Conservation (phyloP, 2,888 invertebrate genomes). For the Odontomyia ornata region DNA sequence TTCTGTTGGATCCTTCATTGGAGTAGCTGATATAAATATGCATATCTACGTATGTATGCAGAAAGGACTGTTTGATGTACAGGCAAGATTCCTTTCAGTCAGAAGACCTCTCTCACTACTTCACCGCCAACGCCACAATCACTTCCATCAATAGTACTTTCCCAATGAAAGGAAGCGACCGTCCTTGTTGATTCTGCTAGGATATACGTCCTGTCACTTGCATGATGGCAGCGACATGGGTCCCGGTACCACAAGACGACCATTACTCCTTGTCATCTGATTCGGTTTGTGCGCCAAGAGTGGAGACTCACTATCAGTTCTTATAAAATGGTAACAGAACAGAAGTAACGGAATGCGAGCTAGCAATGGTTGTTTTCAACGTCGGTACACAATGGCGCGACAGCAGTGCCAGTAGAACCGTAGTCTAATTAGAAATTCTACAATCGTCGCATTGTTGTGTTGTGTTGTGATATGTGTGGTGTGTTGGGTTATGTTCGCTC, state of each 20-base stretch:
- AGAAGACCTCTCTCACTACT: neutral
- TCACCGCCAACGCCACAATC: neutral
- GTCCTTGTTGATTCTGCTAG: neutral
- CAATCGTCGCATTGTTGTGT: constrained; percentile 43
- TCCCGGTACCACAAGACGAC: neutral
- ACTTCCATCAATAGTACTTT: neutral
- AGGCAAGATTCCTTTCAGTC: neutral
- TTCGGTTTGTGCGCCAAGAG: neutral
- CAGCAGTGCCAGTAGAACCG: neutral
- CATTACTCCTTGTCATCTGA: constrained; percentile 1
- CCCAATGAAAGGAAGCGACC: neutral
- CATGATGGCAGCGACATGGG: neutral
- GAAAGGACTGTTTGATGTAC: neutral
- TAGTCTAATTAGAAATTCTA: constrained; percentile 52
- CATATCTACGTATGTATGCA: neutral
- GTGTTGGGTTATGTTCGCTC: neutral
- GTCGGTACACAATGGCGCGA: neutral
- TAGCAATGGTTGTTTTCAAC: neutral
- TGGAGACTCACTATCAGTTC: neutral
- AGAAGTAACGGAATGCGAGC: neutral
- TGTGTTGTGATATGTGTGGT: neutral
- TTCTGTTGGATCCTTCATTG: neutral
- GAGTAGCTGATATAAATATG: neutral
- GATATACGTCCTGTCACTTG: neutral
- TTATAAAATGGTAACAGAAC: neutral